Percentiles rank a stretch among this genome's conserved stretches.
phyloP scores from a whole-genome alignment of 2,888 invertebrate genomes.

The Nymphalis urticae region DNA sequence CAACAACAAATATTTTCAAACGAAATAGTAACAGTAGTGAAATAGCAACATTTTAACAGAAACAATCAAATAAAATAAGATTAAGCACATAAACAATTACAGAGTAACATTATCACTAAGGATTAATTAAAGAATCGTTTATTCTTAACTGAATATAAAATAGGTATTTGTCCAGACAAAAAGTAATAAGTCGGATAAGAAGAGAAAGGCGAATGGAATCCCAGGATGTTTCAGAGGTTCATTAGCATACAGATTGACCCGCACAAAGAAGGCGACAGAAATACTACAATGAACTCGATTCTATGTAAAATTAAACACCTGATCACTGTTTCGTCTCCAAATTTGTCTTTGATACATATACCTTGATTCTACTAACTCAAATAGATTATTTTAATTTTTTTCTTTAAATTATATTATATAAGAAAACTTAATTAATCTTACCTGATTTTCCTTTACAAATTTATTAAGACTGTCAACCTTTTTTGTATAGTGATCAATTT shows the following conservation, averaged over 20 bases:
- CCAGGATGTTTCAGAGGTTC: slow-evolving; percentile 49
- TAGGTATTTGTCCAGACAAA: slow-evolving; percentile 44
- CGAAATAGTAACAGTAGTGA: no score
- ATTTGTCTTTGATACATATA: background rate
- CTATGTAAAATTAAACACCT: slow-evolving; percentile 40
- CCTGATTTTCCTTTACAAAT: slow-evolving; percentile 62
- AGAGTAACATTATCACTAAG: background rate
- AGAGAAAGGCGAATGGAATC: slow-evolving; percentile 47
- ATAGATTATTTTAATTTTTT: background rate
- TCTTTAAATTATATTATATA: no score
- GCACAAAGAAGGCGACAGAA: slow-evolving; percentile 52
- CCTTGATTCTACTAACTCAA: background rate
- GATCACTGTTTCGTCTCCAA: slow-evolving; percentile 21
- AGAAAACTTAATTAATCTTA: slow-evolving; percentile 44
- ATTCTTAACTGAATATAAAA: slow-evolving; percentile 22
- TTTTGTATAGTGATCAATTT: slow-evolving; percentile 39
- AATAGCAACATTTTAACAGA: no score
- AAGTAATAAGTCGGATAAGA: slow-evolving; percentile 46
- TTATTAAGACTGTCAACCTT: slow-evolving; percentile 64
- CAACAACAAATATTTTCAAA: no score
- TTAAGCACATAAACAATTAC: background rate
- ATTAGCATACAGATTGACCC: slow-evolving; percentile 76
- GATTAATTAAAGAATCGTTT: slow-evolving; percentile 23
- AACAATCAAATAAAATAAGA: no score
- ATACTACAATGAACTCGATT: slow-evolving; percentile 59